Conservation (phyloP, 2,113 vertebrate species). For the Boleophthalmus pectinirostris region DNA sequence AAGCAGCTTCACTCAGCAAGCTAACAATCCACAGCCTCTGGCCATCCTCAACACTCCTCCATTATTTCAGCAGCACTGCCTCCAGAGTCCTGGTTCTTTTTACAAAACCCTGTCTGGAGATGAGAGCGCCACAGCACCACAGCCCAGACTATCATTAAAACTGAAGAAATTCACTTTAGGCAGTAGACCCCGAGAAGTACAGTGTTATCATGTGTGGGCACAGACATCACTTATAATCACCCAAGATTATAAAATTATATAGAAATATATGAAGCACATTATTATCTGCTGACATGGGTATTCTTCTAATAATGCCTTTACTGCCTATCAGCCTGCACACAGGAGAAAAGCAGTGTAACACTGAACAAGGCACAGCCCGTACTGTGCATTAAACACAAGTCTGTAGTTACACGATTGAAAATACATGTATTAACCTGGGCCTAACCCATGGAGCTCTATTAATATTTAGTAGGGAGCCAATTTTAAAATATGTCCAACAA, state of each 20-base stretch:
- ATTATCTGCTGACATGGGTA: neutral
- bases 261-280: neutral
- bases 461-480: slow-evolving; percentile 54
- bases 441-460: slow-evolving; percentile 52
- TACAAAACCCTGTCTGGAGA: slow-evolving; percentile 52
- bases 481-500: slow-evolving; percentile 52
- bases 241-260: neutral
- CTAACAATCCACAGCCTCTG: slow-evolving; percentile 63
- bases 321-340: slow-evolving; percentile 23
- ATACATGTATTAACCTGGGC: slow-evolving; percentile 58
- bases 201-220: slow-evolving; percentile 17
- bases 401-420: slow-evolving; percentile 66
- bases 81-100: slow-evolving; percentile 42
- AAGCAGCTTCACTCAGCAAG: slow-evolving; percentile 58
- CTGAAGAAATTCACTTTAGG: slow-evolving; percentile 29
- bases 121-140: slow-evolving; percentile 27
- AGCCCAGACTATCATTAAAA: slow-evolving; percentile 16
- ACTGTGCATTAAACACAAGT: slow-evolving; percentile 66
- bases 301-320: slow-evolving; percentile 21
- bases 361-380: slow-evolving; percentile 32
- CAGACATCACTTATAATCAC: neutral
- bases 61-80: slow-evolving; percentile 51
- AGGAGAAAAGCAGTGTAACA: slow-evolving; percentile 43
- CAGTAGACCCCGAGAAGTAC: slow-evolving; percentile 9
- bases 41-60: slow-evolving; percentile 52